Percentiles rank a stretch among this genome's conserved stretches.
phyloP scores from a whole-genome alignment of 2,888 invertebrate genomes.

The Hirtodrosophila histrioides region DNA sequence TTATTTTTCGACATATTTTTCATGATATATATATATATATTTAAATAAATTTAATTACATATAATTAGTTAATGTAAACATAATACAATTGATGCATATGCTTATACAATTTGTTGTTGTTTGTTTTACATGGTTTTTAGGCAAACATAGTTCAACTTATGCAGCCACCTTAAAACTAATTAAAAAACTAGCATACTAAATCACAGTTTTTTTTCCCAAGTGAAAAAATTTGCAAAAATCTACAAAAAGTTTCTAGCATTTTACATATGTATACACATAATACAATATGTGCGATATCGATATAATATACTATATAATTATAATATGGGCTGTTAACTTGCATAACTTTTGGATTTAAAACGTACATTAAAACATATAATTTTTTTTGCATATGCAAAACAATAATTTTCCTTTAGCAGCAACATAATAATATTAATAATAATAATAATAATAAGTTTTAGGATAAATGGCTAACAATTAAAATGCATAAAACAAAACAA shows the following conservation, averaged over 20 bases:
- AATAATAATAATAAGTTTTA: constrained; percentile 43
- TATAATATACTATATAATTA: constrained; percentile 31
- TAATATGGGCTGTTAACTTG: constrained; percentile 39
- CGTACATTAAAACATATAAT: constrained; percentile 69
- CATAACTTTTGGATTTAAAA: constrained; percentile 56
- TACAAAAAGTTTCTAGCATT: constrained; percentile 65
- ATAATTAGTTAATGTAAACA: constrained; percentile 76
- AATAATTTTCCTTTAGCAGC: constrained; percentile 42
- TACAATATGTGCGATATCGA: constrained; percentile 46
- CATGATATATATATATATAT: constrained; percentile 58
- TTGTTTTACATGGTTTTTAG: constrained; percentile 22
- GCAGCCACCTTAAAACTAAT: constrained; percentile 75
- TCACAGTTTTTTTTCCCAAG: constrained; percentile 81
- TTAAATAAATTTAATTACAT: constrained; percentile 76
- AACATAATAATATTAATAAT: constrained; percentile 47
- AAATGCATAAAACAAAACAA: constrained; percentile 79
- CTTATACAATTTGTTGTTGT: constrained; percentile 37
- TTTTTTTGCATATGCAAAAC: constrained; percentile 42
- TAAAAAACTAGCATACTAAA: constrained; percentile 82
- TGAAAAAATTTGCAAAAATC: constrained; percentile 71
- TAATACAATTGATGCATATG: constrained; percentile 52
- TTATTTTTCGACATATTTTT: constrained; percentile 48
- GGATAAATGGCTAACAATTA: constrained; percentile 78
- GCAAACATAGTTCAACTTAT: constrained; percentile 36
- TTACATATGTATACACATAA: constrained; percentile 42